Evolutionary conservation across 2,888 invertebrate species (phyloP).

Genomic region (Tenthredo scrophulariae): DNA sequence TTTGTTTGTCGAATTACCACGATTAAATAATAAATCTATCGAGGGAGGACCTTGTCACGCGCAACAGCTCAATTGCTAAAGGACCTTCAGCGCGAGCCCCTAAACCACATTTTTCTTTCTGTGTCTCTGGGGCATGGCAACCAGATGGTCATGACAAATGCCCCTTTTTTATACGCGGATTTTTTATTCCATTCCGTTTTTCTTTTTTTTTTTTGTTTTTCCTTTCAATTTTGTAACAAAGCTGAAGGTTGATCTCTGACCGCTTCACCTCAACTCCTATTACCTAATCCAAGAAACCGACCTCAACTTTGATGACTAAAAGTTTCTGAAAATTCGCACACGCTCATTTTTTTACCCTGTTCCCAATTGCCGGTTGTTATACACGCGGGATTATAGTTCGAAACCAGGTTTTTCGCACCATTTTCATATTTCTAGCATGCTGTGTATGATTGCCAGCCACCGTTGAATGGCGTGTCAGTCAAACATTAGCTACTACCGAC

Average conservation of each 20-base stretch:
- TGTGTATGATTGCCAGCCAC: conserved; percentile 3
- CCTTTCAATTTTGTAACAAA: neutral
- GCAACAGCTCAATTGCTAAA: conserved; percentile 28
- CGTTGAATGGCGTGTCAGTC: conserved; percentile 68
- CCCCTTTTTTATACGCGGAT: neutral
- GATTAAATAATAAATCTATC: conserved; percentile 47
- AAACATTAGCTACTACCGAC: conserved; percentile 70
- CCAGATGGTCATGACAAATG: conserved; percentile 29
- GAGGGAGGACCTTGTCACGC: conserved; percentile 32
- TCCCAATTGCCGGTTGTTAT: neutral
- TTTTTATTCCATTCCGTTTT: neutral
- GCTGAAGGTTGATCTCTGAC: neutral
- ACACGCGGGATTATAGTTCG: neutral
- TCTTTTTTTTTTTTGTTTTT: neutral
- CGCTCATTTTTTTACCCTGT: neutral
- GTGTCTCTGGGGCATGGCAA: neutral
- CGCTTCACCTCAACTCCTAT: neutral
- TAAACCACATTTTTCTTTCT: conserved; percentile 14
- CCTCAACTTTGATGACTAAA: neutral
- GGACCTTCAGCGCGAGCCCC: conserved; percentile 1
- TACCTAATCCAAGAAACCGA: neutral
- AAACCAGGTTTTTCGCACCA: conserved; percentile 21
- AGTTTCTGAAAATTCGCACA: neutral
- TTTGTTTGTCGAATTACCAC: conserved; percentile 34
- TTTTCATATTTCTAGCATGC: conserved; percentile 29